Evolutionary conservation across 2,113 vertebrate species (phyloP), one percentile per base, ranked within the genome.

Genomic region (Crotophaga sulcirostris): DNA sequence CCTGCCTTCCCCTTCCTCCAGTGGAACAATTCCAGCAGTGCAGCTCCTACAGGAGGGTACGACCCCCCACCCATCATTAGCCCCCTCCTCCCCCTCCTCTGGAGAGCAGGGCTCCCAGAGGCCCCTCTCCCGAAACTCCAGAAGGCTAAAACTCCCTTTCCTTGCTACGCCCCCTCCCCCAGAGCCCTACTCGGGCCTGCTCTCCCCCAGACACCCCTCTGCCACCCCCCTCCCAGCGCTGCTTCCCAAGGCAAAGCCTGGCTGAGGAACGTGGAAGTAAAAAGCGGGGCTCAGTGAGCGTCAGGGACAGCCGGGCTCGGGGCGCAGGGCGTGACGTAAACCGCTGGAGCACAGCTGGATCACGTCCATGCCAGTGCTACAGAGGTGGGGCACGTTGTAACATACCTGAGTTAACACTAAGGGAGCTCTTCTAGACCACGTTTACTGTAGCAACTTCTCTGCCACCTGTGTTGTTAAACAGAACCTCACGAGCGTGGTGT

Each of bases 401-500:
- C 59, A 8, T 4, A 31, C 45, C 34, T 12, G 55, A 13, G 4
- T 29, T 15, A 13, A 4, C 6, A 38, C 11, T 14, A 14, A 6
- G 29, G 44, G 23, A 29, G 1, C 45, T 23, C 44, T 11, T 3
- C 9, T 6, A 16, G 31, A 7, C 28, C 28, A 1, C 3, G 8
- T 28, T n/a, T 19, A 9, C 58, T 26, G 4, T 0, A 25, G 83
- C 70, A n/a, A 1, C 28, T 12, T 7, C 21, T n/a, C 29, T 45
- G 91, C 58, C 36, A 3, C 6, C 3, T 4, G 0, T 21, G 67
- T 3, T 24, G 42, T 12, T 29, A 12, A 18, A 18, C 66, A 24
- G 15, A 4, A 4, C 3, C 20, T 13, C 7, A 2, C 3, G 24
- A 26, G 12, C 1, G 2, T 10, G 36, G 0, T 13, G 58, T 9